phyloP scores from a whole-genome alignment of 2,888 invertebrate genomes.

The Patella ulyssiponensis region DNA sequence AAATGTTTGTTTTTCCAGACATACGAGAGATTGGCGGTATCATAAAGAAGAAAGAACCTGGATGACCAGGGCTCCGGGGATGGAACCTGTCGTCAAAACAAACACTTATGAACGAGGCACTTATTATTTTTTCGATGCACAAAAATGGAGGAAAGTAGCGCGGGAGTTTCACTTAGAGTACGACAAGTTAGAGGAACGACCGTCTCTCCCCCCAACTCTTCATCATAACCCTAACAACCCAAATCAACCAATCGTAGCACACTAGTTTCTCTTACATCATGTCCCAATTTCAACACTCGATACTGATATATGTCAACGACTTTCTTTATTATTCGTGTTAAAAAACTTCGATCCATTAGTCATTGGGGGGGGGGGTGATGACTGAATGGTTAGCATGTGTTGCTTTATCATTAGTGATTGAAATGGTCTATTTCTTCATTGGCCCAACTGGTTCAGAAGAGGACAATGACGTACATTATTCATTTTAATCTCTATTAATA shows the following conservation, averaged over 20 bases:
- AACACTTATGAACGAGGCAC: conserved; percentile 97
- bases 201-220: conserved; percentile 72
- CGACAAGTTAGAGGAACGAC: conserved; percentile 96
- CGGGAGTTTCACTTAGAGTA: conserved; percentile 99
- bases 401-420: no score
- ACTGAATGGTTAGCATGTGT: no score
- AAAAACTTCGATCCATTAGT: no score
- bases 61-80: conserved; percentile 97
- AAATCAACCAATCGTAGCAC: conserved; percentile 19
- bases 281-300: no score
- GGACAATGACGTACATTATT: no score
- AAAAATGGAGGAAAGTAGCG: conserved; percentile 98
- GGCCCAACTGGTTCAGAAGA: no score
- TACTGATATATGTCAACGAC: no score
- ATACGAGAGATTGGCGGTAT: conserved; percentile 99
- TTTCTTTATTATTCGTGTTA: no score
- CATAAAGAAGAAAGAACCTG: conserved; percentile 99
- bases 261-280: not conserved
- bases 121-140: conserved; percentile 99
- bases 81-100: conserved; percentile 94
- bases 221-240: conserved; percentile 58
- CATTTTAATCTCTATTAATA: no score
- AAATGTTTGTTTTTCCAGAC: conserved; percentile 76
- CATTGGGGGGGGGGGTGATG: no score
- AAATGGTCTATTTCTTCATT: no score